Percentiles rank a stretch among this genome's conserved stretches.
Conservation (phyloP, 2,113 vertebrate genomes). For the Dascyllus trimaculatus region DNA sequence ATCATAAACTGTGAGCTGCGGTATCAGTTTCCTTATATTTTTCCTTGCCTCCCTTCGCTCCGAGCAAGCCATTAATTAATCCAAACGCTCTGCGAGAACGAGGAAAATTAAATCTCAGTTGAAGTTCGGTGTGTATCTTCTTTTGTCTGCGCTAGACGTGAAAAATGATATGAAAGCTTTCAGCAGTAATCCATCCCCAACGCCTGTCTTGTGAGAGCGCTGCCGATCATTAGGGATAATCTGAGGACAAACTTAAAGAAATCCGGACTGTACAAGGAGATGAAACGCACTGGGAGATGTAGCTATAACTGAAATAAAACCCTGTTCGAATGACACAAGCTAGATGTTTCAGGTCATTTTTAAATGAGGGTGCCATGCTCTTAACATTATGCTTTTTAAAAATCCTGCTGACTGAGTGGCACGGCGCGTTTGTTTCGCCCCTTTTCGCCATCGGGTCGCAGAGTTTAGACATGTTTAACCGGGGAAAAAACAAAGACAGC, state of each 20-base stretch:
- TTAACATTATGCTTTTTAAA: constrained; percentile 55
- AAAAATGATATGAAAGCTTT: constrained; percentile 51
- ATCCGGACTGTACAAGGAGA: constrained; percentile 58
- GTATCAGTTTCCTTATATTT: constrained; percentile 26
- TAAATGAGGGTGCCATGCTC: constrained; percentile 74
- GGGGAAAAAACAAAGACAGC: constrained; percentile 27
- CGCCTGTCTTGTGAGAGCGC: constrained; percentile 34
- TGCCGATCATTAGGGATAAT: constrained; percentile 19
- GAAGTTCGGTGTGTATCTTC: constrained; percentile 44
- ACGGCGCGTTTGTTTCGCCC: constrained; percentile 48
- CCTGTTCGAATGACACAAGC: constrained; percentile 46
- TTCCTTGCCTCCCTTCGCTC: constrained; percentile 14
- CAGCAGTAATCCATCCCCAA: constrained; percentile 45
- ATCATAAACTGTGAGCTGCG: constrained; percentile 35
- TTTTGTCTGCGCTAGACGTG: constrained; percentile 42
- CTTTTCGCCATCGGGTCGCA: constrained; percentile 33
- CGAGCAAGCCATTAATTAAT: constrained; percentile 55
- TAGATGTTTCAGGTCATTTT: constrained; percentile 45
- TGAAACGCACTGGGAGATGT: constrained; percentile 44
- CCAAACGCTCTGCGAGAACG: constrained; percentile 47
- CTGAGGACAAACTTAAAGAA: constrained; percentile 26
- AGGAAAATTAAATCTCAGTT: constrained; percentile 48
- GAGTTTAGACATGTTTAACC: constrained; percentile 48
- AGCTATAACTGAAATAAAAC: constrained; percentile 31
- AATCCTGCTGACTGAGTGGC: constrained; percentile 55